Conservation (phyloP, 2,797 vertebrate genomes). For the Falco naumanni region DNA sequence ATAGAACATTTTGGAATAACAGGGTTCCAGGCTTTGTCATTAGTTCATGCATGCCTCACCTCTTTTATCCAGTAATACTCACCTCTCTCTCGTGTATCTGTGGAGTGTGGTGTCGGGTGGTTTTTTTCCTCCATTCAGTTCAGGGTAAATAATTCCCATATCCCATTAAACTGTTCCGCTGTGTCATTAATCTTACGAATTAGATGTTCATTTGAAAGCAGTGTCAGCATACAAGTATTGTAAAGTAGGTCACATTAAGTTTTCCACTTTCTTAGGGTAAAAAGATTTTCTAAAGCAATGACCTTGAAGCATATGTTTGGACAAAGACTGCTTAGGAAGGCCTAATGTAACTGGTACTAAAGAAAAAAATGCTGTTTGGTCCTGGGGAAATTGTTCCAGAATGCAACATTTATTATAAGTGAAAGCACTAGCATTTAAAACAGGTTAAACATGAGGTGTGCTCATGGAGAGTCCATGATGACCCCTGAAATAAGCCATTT, state of each 20-base stretch:
- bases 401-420: background rate
- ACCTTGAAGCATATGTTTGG: background rate
- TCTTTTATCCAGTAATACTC: background rate
- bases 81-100: background rate
- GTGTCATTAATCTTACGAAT: background rate
- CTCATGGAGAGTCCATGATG: background rate
- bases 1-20: background rate
- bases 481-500: background rate
- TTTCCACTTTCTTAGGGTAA: background rate
- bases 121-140: background rate
- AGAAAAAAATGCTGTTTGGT: background rate
- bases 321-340: background rate
- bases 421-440: background rate
- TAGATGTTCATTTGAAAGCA: constrained; percentile 20
- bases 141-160: constrained; percentile 36
- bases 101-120: background rate
- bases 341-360: background rate
- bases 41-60: background rate
- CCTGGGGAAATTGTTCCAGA: background rate
- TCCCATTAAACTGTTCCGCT: constrained; percentile 20
- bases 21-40: background rate
- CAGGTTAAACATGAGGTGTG: background rate
- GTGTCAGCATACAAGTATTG: background rate
- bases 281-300: background rate
- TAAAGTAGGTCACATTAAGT: constrained; percentile 24